A percentile compares a stretch with the other conserved stretches of the same genome.
Evolutionary conservation across 2,113 vertebrate genomes (phyloP).

Genomic region (Athene noctua): DNA sequence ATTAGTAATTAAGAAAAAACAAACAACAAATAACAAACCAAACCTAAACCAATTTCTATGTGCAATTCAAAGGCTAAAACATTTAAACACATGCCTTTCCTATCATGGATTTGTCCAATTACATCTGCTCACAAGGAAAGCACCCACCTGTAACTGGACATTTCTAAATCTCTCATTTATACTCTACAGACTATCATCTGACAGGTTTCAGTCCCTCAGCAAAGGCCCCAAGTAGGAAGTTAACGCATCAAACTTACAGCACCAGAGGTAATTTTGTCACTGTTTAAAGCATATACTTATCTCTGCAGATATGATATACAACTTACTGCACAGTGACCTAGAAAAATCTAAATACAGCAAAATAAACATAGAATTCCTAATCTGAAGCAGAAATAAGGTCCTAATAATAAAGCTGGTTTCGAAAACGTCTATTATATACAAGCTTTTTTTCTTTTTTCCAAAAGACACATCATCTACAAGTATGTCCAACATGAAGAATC

Average conservation of each 20-base stretch:
- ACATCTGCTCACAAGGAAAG: neutral
- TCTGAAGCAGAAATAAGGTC: neutral
- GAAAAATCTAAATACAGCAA: neutral
- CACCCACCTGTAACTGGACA: neutral
- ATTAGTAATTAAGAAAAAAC: neutral
- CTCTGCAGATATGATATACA: neutral
- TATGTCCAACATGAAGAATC: neutral
- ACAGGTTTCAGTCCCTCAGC: neutral
- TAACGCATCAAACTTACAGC: neutral
- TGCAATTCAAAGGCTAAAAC: neutral
- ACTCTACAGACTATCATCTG: neutral
- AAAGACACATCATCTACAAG: neutral
- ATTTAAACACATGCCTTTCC: neutral
- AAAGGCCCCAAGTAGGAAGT: neutral
- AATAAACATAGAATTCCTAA: neutral
- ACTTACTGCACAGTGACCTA: neutral
- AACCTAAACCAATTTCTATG: neutral
- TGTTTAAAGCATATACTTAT: neutral
- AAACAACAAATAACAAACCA: neutral
- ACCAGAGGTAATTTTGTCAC: neutral
- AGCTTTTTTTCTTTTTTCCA: neutral
- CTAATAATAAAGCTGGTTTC: neutral
- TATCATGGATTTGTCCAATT: neutral
- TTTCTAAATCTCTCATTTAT: neutral
- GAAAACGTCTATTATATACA: neutral